Evolutionary conservation across 2,888 invertebrate genomes (phyloP).

Genomic region (Acronicta leporina): DNA sequence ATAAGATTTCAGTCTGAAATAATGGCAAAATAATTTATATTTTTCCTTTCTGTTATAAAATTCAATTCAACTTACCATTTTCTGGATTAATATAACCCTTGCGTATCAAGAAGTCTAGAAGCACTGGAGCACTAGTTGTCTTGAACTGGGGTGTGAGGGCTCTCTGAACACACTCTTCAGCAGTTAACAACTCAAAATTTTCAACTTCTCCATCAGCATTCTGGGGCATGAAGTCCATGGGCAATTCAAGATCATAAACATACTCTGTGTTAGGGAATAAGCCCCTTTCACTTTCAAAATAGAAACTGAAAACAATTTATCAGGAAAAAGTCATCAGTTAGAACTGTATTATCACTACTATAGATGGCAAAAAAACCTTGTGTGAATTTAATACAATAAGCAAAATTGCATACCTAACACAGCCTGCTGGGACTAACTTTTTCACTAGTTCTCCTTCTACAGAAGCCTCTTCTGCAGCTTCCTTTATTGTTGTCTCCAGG

Average conservation of each 20-base stretch:
- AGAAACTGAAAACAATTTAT: slow-evolving; percentile 90
- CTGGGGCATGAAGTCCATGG: slow-evolving; percentile 96
- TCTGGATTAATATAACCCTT: slow-evolving; percentile 97
- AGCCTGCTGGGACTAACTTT: slow-evolving; percentile 93
- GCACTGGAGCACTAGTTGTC: slow-evolving; percentile 97
- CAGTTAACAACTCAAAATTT: slow-evolving; percentile 95
- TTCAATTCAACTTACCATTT: slow-evolving; percentile 90
- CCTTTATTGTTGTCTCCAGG: slow-evolving; percentile 96
- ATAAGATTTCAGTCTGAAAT: too few relatives aligned
- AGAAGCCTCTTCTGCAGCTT: slow-evolving; percentile 98
- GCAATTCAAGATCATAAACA: slow-evolving; percentile 97
- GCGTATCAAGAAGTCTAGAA: slow-evolving; percentile 97
- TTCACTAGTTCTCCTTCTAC: slow-evolving; percentile 94
- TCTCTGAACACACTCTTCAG: slow-evolving; percentile 94
- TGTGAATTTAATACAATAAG: background rate
- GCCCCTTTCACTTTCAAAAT: slow-evolving; percentile 97
- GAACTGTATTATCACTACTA: too few relatives aligned
- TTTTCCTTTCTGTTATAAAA: too few relatives aligned
- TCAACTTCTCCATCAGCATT: slow-evolving; percentile 98
- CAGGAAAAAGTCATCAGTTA: background rate
- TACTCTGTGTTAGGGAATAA: slow-evolving; percentile 98
- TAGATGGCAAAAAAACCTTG: too few relatives aligned
- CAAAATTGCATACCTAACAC: slow-evolving; percentile 91
- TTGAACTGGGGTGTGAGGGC: slow-evolving; percentile 96
- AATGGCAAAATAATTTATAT: too few relatives aligned